A percentile compares a stretch with the other conserved stretches of the same genome.
These are phyloP conservation scores for Otus sunia DNA, from an alignment of 2,113 vertebrate genomes.

Conservation along the genomic window DNA sequence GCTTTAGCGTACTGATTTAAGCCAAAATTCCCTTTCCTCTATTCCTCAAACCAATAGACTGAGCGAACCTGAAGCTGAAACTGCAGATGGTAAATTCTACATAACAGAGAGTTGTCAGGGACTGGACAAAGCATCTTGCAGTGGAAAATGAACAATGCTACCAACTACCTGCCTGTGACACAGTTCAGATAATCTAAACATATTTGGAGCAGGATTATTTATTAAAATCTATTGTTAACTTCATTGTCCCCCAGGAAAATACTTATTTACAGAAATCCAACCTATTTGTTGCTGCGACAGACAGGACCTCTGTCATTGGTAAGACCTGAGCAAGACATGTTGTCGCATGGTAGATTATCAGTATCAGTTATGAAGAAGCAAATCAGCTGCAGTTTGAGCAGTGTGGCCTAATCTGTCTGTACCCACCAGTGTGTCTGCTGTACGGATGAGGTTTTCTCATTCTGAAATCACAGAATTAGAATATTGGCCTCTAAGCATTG, in stretches of 20 bases:
- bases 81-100: not conserved
- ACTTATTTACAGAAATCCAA: not conserved
- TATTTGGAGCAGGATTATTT: not conserved
- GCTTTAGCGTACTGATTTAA: not conserved
- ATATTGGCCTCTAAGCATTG: not conserved
- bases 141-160: not conserved
- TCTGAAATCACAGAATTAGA: not conserved
- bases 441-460: not conserved
- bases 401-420: not conserved
- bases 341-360: not conserved
- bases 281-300: not conserved
- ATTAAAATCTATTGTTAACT: not conserved
- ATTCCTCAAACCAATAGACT: not conserved
- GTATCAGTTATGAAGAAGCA: not conserved
- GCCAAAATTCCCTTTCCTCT: not conserved
- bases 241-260: not conserved
- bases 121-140: not conserved
- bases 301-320: not conserved
- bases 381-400: not conserved
- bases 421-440: not conserved
- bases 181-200: not conserved
- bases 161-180: not conserved
- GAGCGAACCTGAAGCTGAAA: not conserved
- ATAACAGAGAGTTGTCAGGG: not conserved
- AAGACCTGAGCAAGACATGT: not conserved